Evolutionary conservation across 2,113 vertebrate species (phyloP), one percentile per base, ranked within the genome.

Genomic region (Channa argus): DNA sequence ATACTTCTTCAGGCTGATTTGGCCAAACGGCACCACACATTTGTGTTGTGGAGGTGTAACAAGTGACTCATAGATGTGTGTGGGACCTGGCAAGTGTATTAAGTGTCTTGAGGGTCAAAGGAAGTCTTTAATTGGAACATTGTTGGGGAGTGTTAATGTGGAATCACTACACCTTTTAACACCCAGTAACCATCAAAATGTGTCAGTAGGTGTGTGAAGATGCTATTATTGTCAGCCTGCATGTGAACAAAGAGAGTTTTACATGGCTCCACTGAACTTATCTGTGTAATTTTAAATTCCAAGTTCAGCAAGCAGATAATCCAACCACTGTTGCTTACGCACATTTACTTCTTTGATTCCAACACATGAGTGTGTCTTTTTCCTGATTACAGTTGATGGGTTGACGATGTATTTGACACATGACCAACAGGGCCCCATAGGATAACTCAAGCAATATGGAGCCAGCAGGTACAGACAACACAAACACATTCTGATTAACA

Each of bases 381-480:
- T 77, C 49, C 39, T 65, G 7, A 71, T 68, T 41, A 33, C 75
- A 88, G 87, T 46, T 64, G 54, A 74, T 52, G 60, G 13, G 52
- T 7, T 37, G 67, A 83, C 51, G 66, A 90, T 92, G 89, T 56
- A 52, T 50, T 63, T 79, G 64, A 86, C 73, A 65, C 77, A 73
- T 78, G 80, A 87, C 64, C 73, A 77, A 60, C 77, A 87, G 71
- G 80, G 62, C 79, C 46, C 74, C 47, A 10, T 90, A 90, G 89
- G 79, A 88, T 83, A 87, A 39, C 71, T 46, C 59, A 4, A 79
- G 54, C 64, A 74, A 71, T 15, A 92, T 93, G 91, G 90, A 94
- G 73, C 41, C 78, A 5, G 62, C 84, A 91, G 94, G 94, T 95
- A 86, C 24, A 50, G 3, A 13, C 47, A 59, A 14, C 44, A 46